Evolutionary conservation across 2,888 invertebrate genomes (phyloP), one percentile per base, ranked within the genome.

Genomic region (Dorcus hopei): DNA sequence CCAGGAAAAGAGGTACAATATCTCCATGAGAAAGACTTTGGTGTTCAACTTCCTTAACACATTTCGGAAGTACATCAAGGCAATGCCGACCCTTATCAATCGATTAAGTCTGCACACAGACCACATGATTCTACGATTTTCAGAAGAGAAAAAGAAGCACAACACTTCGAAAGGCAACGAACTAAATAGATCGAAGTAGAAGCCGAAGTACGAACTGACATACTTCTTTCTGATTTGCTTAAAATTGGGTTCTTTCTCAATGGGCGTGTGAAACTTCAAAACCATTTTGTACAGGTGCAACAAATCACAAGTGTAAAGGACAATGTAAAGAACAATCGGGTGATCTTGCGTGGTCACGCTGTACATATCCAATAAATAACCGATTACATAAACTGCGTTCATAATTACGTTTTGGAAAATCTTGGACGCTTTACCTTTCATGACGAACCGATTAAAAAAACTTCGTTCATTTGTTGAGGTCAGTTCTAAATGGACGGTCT

Each of bases 161-260:
- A 64, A 39, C 9, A 60, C 14, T 61, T 70, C 69, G 8, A 68
- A 45, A 3, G 70, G 69, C 2, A 68, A 9, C 16, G 58, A 47
- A 7, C 60, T 57, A 5, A 54, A 47, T 4, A 67, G 8, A 19
- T 69, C 65, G 8, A 66, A 55, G 40, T 57, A 61, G 52, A 70
- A 69, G 40, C 68, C 69, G 9, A 53, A 33, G 7, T 38, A 54
- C 6, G 42, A 4, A 9, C 45, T 58, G 3, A 64, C 43, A 43
- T 68, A 70, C 5, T 59, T 43, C 4, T 19, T 49, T 3, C 58
- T 60, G 38, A 69, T 66, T 53, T 62, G 57, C 41, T 45, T 56
- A 11, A 51, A 51, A 38, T 62, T 69, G 45, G 50, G 65, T 51
- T 67, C 68, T 42, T 70, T 60, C 26, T 66, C 65, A 53, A 59